Conservation (phyloP, 2,113 vertebrate genomes). For the Neotragus pygmaeus region DNA sequence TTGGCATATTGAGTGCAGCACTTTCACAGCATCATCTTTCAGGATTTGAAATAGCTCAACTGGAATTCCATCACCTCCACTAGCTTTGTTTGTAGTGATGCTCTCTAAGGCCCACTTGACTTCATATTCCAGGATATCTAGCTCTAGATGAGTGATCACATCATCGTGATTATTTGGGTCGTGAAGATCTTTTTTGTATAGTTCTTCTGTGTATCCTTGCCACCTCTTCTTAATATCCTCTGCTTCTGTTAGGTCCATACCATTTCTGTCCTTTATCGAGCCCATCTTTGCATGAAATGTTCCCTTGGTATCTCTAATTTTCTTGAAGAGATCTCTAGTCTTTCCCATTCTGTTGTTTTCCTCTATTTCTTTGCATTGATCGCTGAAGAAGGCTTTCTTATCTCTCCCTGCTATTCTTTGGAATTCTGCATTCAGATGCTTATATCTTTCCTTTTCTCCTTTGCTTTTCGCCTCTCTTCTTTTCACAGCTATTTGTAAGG, state of each 20-base stretch:
- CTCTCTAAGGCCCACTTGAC: background rate
- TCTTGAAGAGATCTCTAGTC: background rate
- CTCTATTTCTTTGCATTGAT: background rate
- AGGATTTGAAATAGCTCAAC: no score
- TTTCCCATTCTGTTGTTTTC: no score
- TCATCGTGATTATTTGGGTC: background rate
- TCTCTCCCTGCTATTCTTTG: background rate
- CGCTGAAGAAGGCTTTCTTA: background rate
- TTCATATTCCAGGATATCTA: background rate
- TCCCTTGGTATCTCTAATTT: no score
- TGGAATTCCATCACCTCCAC: no score
- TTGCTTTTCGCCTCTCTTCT: background rate
- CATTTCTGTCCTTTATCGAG: background rate
- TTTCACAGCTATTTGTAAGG: background rate
- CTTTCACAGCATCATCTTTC: no score
- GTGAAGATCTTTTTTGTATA: background rate
- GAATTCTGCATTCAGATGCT: background rate
- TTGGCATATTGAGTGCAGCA: no score
- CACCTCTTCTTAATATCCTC: background rate
- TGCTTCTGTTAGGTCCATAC: background rate
- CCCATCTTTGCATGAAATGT: background rate
- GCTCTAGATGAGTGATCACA: background rate
- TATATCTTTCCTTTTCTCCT: background rate
- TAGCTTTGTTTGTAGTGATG: no score
- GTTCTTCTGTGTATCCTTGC: background rate